phyloP scores from a whole-genome alignment of 2,113 vertebrate genomes.

The Ciconia maguari region DNA sequence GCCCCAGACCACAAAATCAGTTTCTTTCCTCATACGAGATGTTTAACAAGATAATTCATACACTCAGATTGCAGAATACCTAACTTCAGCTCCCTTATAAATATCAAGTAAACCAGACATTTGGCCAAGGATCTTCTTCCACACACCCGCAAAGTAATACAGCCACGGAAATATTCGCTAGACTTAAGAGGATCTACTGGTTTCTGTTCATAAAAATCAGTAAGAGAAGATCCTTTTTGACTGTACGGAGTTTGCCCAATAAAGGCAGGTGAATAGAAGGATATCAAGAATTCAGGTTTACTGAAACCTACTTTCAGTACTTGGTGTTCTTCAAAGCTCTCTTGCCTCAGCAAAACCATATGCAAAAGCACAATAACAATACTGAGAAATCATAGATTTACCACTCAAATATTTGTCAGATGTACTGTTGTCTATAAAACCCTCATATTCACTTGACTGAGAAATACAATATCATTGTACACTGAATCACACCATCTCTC shows the following conservation, averaged over 20 bases:
- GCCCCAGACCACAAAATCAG: background rate
- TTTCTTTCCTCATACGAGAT: background rate
- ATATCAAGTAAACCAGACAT: background rate
- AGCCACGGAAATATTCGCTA: background rate
- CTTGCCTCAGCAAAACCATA: background rate
- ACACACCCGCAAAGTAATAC: rapidly evolving
- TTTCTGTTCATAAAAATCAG: background rate
- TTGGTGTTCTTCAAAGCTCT: background rate
- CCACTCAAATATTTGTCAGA: background rate
- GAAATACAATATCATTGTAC: background rate
- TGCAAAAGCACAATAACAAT: no score
- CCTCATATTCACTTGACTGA: background rate
- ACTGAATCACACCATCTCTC: background rate
- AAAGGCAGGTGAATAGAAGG: background rate
- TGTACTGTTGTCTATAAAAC: background rate
- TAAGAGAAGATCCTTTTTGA: background rate
- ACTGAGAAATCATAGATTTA: background rate
- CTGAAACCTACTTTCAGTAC: background rate
- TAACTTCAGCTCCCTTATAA: background rate
- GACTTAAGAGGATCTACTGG: background rate
- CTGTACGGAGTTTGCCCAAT: rapidly evolving
- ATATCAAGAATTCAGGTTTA: background rate
- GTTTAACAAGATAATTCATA: background rate
- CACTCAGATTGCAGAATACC: background rate
- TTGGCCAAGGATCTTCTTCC: background rate